phyloP scores from a whole-genome alignment of 1,140 invertebrate species.

The Pseudomyrmex dendroicus region DNA sequence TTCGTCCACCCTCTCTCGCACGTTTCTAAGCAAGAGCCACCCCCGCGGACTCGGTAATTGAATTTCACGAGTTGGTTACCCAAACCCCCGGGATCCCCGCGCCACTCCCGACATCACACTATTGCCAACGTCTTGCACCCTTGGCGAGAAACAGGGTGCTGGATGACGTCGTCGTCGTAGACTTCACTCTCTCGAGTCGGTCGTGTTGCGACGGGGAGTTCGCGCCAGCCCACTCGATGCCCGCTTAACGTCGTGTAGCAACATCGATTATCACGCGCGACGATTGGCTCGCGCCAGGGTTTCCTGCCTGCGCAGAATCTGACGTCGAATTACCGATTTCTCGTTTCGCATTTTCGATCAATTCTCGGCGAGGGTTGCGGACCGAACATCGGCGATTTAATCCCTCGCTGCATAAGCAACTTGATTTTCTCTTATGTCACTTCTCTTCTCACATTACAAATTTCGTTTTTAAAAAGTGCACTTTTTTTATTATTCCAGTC shows the following conservation, averaged over 20 bases:
- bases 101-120: conserved; percentile 46
- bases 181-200: conserved; percentile 4
- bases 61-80: conserved; percentile 85
- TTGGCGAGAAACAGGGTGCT: conserved; percentile 39
- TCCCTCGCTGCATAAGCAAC: conserved; percentile 51
- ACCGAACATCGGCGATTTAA: conserved; percentile 73
- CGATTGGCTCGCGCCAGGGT: conserved; percentile 68
- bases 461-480: no score
- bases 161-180: conserved; percentile 40
- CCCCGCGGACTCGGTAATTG: conserved; percentile 84
- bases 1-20: conserved; percentile 65
- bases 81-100: conserved; percentile 78
- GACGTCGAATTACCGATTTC: conserved; percentile 58
- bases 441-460: background rate
- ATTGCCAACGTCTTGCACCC: conserved; percentile 37
- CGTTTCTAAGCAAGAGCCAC: conserved; percentile 71
- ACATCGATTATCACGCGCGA: conserved; percentile 78
- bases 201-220: conserved; percentile 67
- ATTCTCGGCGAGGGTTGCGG: conserved; percentile 64
- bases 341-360: conserved; percentile 58
- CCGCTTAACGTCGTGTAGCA: conserved; percentile 80
- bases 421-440: conserved; percentile 63
- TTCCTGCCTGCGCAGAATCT: conserved; percentile 49
- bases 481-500: background rate
- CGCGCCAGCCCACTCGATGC: conserved; percentile 76